A percentile compares a stretch with the other conserved stretches of the same genome.
phyloP scores from a whole-genome alignment of 2,113 vertebrate genomes.

The Protomyctophum bolini region DNA sequence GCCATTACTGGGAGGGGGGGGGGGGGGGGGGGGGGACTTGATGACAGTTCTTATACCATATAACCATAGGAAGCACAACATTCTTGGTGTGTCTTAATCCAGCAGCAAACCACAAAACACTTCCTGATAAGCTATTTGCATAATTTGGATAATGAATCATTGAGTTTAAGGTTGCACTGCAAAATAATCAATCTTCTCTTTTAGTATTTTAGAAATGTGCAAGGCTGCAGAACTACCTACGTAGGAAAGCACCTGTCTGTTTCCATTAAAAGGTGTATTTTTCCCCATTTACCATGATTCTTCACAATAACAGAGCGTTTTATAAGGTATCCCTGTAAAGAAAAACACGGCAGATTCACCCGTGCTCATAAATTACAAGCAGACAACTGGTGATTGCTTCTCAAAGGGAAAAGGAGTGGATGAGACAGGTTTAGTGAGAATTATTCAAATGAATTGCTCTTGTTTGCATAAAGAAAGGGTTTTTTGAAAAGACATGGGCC shows the following conservation, averaged over 20 bases:
- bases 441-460: slow-evolving; percentile 59
- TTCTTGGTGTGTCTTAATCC: slow-evolving; percentile 30
- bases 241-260: slow-evolving; percentile 67
- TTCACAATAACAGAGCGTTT: slow-evolving; percentile 65
- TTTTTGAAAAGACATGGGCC: slow-evolving; percentile 28
- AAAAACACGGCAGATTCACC: slow-evolving; percentile 32
- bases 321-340: slow-evolving; percentile 42
- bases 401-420: slow-evolving; percentile 59
- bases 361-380: slow-evolving; percentile 59
- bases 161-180: slow-evolving; percentile 11
- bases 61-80: slow-evolving; percentile 7
- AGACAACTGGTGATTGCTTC: slow-evolving; percentile 61
- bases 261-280: slow-evolving; percentile 74
- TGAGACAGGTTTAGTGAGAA: slow-evolving; percentile 64
- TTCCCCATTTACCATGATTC: slow-evolving; percentile 58
- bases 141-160: slow-evolving; percentile 47
- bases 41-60: slow-evolving; percentile 24
- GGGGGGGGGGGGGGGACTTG: not conserved
- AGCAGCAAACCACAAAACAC: slow-evolving; percentile 11
- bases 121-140: slow-evolving; percentile 47
- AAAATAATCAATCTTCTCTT: slow-evolving; percentile 74
- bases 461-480: slow-evolving; percentile 51
- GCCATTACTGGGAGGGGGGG: not conserved
- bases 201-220: slow-evolving; percentile 53
- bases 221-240: slow-evolving; percentile 65